These are phyloP conservation scores for Aldabrachelys gigantea DNA, from an alignment of 2,113 vertebrate species.

Conservation along the genomic window DNA sequence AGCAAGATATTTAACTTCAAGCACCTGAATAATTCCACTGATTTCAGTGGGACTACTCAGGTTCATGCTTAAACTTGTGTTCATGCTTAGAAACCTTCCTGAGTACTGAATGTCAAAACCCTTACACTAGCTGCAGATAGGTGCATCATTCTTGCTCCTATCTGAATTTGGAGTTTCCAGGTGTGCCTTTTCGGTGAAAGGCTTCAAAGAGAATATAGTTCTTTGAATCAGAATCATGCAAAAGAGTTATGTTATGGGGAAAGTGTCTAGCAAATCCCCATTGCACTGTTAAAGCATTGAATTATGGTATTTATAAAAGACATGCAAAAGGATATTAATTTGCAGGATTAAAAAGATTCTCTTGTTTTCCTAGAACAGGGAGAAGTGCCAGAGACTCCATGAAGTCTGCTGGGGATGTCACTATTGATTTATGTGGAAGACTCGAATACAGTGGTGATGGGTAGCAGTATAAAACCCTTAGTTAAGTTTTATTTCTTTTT, in stretches of 20 bases:
- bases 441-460: neutral
- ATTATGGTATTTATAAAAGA: neutral
- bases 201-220: neutral
- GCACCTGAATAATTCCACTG: neutral
- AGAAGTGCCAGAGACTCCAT: neutral
- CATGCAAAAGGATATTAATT: neutral
- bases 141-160: neutral
- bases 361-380: neutral
- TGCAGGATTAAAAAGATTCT: neutral
- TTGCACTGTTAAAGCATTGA: conserved; percentile 15
- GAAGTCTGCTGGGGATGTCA: neutral
- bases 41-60: neutral
- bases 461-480: neutral
- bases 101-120: neutral
- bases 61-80: neutral
- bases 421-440: neutral
- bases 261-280: neutral
- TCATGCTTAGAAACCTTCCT: neutral
- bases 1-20: conserved; percentile 16
- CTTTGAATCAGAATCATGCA: neutral
- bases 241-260: neutral
- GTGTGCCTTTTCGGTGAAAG: neutral
- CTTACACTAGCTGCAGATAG: neutral
- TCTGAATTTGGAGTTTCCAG: neutral
- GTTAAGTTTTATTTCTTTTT: neutral